phyloP scores from a whole-genome alignment of 37 sponge, comb jelly and placozoan species.

The Ianthella basta region DNA sequence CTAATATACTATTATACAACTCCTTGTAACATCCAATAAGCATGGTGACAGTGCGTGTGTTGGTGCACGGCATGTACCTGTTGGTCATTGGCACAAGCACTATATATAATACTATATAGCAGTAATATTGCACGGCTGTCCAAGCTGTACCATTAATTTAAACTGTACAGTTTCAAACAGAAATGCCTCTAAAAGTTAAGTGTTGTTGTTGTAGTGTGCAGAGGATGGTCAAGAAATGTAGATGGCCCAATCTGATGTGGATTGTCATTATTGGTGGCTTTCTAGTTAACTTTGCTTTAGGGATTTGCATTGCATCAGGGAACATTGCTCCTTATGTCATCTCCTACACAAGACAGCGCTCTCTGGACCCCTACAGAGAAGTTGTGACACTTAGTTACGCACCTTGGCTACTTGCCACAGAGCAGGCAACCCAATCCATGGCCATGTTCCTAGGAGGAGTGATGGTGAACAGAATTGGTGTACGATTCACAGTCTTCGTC shows the following conservation, averaged over 20 bases:
- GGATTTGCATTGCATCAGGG: constrained; percentile 79
- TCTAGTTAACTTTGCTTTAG: constrained; percentile 78
- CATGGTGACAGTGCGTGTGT: no score
- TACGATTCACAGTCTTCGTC: constrained; percentile 63
- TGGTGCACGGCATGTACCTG: no score
- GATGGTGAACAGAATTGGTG: constrained; percentile 71
- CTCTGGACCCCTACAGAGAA: not conserved
- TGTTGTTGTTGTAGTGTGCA: no score
- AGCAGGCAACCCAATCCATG: constrained; percentile 65
- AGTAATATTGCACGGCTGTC: no score
- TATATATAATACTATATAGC: no score
- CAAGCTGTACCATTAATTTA: no score
- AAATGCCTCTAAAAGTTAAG: no score
- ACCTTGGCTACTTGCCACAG: constrained; percentile 68
- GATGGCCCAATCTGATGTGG: not conserved
- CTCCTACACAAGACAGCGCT: constrained; percentile 69
- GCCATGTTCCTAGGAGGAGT: constrained; percentile 83
- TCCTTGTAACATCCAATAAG: no score
- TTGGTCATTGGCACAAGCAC: no score
- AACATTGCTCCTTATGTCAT: constrained; percentile 89
- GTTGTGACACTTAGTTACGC: constrained; percentile 14
- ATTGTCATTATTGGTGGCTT: constrained; percentile 67
- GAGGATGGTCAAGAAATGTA: no score
- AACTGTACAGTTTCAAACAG: no score
- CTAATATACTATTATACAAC: no score